Conservation (phyloP, 2,797 vertebrate genomes). For the Arremon brunneinucha region DNA sequence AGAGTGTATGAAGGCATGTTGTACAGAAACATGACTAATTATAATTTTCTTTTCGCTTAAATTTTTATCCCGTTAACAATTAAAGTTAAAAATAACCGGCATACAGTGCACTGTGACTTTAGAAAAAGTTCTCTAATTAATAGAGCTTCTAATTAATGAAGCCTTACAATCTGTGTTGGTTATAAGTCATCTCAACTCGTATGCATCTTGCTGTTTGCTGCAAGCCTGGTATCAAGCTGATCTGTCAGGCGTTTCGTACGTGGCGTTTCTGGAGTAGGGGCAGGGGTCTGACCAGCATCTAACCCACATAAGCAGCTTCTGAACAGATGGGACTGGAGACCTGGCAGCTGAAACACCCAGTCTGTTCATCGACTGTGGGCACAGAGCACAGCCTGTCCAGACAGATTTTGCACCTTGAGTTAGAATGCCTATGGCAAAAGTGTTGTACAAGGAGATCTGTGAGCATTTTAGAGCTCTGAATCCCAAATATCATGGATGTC, state of each 20-base stretch:
- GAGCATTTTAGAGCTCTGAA: background rate
- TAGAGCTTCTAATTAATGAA: slow-evolving; percentile 21
- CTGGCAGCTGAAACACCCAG: background rate
- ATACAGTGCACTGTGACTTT: background rate
- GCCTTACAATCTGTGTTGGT: background rate
- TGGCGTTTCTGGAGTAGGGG: background rate
- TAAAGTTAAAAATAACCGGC: background rate
- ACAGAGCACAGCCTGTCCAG: background rate
- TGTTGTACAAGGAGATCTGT: background rate
- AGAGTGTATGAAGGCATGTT: background rate
- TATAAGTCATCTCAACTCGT: background rate
- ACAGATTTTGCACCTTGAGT: background rate
- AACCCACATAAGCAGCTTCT: slow-evolving; percentile 24
- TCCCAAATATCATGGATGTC: background rate
- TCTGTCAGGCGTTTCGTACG: background rate
- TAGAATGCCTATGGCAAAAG: background rate
- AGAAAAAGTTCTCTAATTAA: slow-evolving; percentile 17
- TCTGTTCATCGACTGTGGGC: background rate
- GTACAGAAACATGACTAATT: slow-evolving; percentile 34
- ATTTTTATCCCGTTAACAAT: slow-evolving; percentile 2
- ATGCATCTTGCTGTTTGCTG: background rate
- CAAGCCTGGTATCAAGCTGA: background rate
- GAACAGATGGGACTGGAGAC: slow-evolving; percentile 34
- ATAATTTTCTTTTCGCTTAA: background rate
- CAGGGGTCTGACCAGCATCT: slow-evolving; percentile 10